These are phyloP conservation scores for Clupea harengus DNA, from an alignment of 2,113 vertebrate genomes.

Conservation along the genomic window DNA sequence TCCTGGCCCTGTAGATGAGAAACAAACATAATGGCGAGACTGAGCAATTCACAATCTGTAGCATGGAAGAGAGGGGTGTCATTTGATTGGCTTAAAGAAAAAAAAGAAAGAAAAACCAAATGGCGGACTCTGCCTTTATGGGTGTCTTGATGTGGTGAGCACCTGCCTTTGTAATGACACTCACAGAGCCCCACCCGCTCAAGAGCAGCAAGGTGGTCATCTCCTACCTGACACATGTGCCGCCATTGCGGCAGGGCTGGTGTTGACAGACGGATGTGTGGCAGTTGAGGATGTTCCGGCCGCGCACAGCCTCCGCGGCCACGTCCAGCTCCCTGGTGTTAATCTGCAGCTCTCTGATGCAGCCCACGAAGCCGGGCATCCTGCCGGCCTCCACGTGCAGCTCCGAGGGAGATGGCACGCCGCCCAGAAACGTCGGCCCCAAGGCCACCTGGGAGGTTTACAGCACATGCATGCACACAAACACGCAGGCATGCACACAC, in stretches of 20 bases:
- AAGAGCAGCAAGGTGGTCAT: neutral
- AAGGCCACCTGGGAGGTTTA: slow-evolving; percentile 66
- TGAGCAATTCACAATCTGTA: no score
- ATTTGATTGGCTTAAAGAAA: neutral
- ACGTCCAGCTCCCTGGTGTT: slow-evolving; percentile 76
- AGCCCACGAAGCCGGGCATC: slow-evolving; percentile 73
- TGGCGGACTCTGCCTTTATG: neutral
- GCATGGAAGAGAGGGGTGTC: no score
- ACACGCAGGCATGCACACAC: neutral
- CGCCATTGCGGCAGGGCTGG: slow-evolving; percentile 78
- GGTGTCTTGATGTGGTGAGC: neutral
- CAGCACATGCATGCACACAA: neutral
- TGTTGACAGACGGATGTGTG: slow-evolving; percentile 71
- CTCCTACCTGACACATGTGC: slow-evolving; percentile 78
- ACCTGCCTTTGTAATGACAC: neutral
- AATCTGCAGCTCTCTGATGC: slow-evolving; percentile 78
- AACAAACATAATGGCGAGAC: no score
- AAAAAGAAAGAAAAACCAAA: neutral
- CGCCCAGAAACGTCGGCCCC: slow-evolving; percentile 79
- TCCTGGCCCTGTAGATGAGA: no score
- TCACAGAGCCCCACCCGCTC: neutral
- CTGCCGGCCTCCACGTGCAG: slow-evolving; percentile 53
- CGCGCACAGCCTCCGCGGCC: slow-evolving; percentile 68
- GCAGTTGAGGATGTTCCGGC: slow-evolving; percentile 80
- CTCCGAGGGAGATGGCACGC: slow-evolving; percentile 68